Evolutionary conservation across 2,797 vertebrate genomes (phyloP).

Genomic region (Pseudopleuronectes americanus): DNA sequence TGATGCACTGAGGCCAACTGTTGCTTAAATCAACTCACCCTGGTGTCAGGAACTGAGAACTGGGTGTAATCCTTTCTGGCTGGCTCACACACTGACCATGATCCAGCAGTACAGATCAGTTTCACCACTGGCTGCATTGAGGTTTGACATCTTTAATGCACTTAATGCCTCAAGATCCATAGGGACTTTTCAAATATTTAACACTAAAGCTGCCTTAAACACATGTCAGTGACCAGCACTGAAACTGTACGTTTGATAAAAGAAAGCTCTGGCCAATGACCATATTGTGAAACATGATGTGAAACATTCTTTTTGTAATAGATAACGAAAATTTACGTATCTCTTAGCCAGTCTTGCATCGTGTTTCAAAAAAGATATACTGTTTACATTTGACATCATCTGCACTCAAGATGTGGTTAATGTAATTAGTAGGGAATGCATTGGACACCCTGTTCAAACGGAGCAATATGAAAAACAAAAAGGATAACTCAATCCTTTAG

Average conservation of each 20-base stretch:
- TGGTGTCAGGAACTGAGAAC: conserved; percentile 35
- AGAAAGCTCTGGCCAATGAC: conserved; percentile 6
- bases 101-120: conserved; percentile 50
- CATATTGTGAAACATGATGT: conserved; percentile 57
- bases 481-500: conserved; percentile 13
- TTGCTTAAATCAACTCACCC: conserved; percentile 58
- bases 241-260: conserved; percentile 22
- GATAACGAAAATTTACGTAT: conserved; percentile 11
- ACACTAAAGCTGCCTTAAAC: conserved; percentile 45
- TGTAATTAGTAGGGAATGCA: conserved; percentile 39
- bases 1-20: conserved; percentile 54
- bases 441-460: conserved; percentile 28
- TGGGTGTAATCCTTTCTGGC: conserved; percentile 53
- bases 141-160: conserved; percentile 44
- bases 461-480: conserved; percentile 25
- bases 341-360: conserved; percentile 11
- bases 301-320: conserved; percentile 21
- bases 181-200: conserved; percentile 48
- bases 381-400: conserved; percentile 44
- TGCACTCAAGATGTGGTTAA: conserved; percentile 56
- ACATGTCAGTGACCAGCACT: conserved; percentile 50
- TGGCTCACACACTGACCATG: conserved; percentile 39
- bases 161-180: conserved; percentile 41
- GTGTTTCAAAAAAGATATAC: conserved; percentile 19
- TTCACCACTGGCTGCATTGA: conserved; percentile 50